A percentile compares a stretch with the other conserved stretches of the same genome.
Conservation (phyloP, 2,797 vertebrate genomes). For the Scyliorhinus canicula region DNA sequence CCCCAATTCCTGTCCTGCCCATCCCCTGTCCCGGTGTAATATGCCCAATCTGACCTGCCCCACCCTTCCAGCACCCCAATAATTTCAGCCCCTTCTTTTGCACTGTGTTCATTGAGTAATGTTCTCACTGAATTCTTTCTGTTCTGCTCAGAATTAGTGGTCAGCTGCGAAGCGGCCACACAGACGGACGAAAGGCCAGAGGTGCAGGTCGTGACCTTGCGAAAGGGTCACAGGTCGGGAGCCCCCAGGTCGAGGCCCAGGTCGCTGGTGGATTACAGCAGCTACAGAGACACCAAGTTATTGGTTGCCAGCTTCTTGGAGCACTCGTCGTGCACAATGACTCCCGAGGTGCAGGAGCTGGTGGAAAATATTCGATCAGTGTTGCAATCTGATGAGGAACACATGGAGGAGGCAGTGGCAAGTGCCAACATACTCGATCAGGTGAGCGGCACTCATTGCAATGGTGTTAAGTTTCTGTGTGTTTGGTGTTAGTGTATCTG, state of each 20-base stretch:
- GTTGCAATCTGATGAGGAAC: slow-evolving; percentile 72
- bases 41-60: neutral
- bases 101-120: slow-evolving; percentile 35
- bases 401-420: slow-evolving; percentile 74
- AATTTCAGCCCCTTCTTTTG: neutral
- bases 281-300: slow-evolving; percentile 69
- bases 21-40: neutral
- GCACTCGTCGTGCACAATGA: slow-evolving; percentile 64
- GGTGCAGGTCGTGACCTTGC: slow-evolving; percentile 49
- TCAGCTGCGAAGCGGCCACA: slow-evolving; percentile 59
- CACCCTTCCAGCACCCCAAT: too few species aligned
- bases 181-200: slow-evolving; percentile 57
- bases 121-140: neutral
- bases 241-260: slow-evolving; percentile 55
- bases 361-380: slow-evolving; percentile 72
- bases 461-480: neutral
- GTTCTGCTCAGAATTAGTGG: slow-evolving; percentile 42
- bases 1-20: neutral
- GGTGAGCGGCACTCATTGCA: slow-evolving; percentile 48
- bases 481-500: neutral
- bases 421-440: slow-evolving; percentile 76
- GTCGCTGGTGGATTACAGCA: slow-evolving; percentile 71
- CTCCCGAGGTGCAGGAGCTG: slow-evolving; percentile 66
- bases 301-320: slow-evolving; percentile 67
- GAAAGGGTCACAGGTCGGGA: slow-evolving; percentile 46